Base-by-base conservation (phyloP, 2,888 invertebrate species). In the Napeogenes sylphis region DNA sequence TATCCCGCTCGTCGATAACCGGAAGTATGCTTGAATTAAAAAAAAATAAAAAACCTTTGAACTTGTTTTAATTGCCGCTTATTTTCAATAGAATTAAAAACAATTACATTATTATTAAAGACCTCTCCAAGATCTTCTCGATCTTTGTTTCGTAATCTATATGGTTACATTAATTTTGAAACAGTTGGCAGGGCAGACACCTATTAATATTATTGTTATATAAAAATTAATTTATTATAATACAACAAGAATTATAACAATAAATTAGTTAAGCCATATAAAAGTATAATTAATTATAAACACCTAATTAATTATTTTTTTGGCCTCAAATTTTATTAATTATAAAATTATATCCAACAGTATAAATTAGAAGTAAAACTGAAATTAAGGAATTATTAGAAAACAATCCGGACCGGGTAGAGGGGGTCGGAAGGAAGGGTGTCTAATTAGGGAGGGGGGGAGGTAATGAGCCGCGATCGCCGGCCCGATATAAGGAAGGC, bases 401-500 rank as follows among this genome's bases (percentile, higher is more conserved):
- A 89, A 90, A 90, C 89, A 90, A 90, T 89, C 84, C 78, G 75
- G 77, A 74, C 76, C 73, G 76, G 74, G 68, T 74, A 70, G 72
- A 68, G 70, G 70, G 83, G 73, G 60, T 64, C 65, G 75, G 76
- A 79, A 79, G 78, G 82, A 80, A 79, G 84, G 85, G 83, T 80
- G 85, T 82, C 85, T 87, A 87, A 89, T 88, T 88, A 88, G 84
- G 84, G 81, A 70, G 86, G 87, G 83, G 81, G 73, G 83, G 81
- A 84, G 84, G 88, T 90, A 90, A 90, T 90, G 90, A 90, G 90
- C 86, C 89, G 85, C 85, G 90, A 90, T 89, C 88, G 88, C 87
- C 84, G 84, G 84, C 79, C 85, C 87, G 90, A 90, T 90, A 90
- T 85, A 87, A 85, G 87, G 84, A 81, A 81, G 84, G 85, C 85